Conservation (phyloP, 2,113 vertebrate genomes). For the Trachemys scripta region DNA sequence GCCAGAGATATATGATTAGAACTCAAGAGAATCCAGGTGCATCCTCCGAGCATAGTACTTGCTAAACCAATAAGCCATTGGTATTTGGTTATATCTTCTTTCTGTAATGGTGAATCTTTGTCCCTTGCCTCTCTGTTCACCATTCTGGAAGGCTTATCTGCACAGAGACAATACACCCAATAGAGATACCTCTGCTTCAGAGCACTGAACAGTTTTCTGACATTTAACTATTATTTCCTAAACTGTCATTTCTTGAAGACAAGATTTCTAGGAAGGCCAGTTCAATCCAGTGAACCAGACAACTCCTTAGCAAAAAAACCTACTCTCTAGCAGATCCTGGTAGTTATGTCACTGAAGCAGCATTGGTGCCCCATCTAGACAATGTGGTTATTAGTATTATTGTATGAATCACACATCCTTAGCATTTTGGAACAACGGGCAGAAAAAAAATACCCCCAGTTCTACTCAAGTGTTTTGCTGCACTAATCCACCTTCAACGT, state of each 20-base stretch:
- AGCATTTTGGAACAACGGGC: background rate
- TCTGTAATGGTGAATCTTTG: background rate
- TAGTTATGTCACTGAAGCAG: background rate
- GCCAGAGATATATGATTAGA: background rate
- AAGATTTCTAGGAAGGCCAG: background rate
- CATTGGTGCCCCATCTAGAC: background rate
- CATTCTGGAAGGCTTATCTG: rapidly evolving
- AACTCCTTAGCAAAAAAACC: conserved; percentile 7
- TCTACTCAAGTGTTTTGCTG: background rate
- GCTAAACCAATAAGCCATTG: background rate
- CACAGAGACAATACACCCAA: rapidly evolving
- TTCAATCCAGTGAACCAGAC: background rate
- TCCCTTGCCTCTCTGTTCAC: background rate
- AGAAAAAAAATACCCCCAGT: background rate
- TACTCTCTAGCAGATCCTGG: background rate
- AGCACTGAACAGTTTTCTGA: background rate
- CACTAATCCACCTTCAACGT: background rate
- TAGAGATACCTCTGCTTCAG: background rate
- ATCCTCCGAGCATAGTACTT: background rate
- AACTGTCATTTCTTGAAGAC: background rate
- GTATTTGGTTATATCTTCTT: background rate
- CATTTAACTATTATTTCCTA: background rate
- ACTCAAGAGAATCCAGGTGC: background rate
- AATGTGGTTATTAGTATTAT: background rate
- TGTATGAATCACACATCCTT: background rate